phyloP scores from a whole-genome alignment of 2,888 invertebrate species.

The Lepidocyrtoides sp. region DNA sequence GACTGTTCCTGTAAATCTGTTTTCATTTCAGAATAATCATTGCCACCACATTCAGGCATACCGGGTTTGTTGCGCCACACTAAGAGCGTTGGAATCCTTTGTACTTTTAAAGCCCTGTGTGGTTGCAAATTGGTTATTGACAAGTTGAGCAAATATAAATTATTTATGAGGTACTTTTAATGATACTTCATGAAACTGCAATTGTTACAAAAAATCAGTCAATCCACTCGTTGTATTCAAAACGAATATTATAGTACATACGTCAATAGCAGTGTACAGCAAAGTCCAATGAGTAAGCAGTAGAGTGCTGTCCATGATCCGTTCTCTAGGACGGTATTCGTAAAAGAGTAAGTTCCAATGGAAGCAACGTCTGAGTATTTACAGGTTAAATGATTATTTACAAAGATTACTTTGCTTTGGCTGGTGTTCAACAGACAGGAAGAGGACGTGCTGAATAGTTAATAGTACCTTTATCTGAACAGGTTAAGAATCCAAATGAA shows the following conservation, averaged over 20 bases:
- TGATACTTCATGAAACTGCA: too few species aligned
- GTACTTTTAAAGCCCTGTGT: not conserved
- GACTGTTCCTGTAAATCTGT: too few species aligned
- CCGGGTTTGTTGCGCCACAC: slow-evolving; percentile 35
- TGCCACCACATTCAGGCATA: too few species aligned
- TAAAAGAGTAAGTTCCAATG: not conserved
- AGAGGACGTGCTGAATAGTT: too few species aligned
- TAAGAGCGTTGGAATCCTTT: slow-evolving; percentile 65
- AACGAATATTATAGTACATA: slow-evolving; percentile 9
- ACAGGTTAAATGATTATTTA: not conserved
- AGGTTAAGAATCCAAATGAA: slow-evolving; percentile 47
- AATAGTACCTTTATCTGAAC: slow-evolving; percentile 50
- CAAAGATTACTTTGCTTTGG: not conserved
- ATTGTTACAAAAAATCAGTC: too few species aligned
- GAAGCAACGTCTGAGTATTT: not conserved
- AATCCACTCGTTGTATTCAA: too few species aligned
- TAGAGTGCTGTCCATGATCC: slow-evolving; percentile 44
- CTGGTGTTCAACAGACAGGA: too few species aligned
- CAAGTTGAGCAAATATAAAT: too few species aligned
- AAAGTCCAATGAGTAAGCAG: slow-evolving; percentile 44
- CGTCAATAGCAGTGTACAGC: slow-evolving; percentile 29
- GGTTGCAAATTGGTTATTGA: too few species aligned
- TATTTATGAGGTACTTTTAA: too few species aligned
- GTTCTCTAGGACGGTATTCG: not conserved
- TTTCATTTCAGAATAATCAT: too few species aligned